Conservation (phyloP, 64 coral and sea anemone genomes). For the Porites lutea region DNA sequence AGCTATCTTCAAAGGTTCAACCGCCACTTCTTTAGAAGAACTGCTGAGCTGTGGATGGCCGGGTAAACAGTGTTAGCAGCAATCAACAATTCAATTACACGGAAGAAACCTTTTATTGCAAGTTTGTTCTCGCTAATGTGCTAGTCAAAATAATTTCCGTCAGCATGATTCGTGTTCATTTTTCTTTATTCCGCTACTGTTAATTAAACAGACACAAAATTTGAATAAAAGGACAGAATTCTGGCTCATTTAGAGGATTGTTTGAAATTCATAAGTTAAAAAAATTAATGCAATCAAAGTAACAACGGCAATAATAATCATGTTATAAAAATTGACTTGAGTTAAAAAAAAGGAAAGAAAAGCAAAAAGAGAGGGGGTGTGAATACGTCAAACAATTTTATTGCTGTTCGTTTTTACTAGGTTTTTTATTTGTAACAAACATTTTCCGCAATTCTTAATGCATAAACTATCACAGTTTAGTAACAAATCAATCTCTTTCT, state of each 20-base stretch:
- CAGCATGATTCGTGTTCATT: neutral
- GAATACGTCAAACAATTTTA: neutral
- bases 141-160: conserved; percentile 22
- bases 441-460: too few species aligned
- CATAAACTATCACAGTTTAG: too few species aligned
- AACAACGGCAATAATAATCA: too few species aligned
- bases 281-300: neutral
- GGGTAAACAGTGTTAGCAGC: neutral
- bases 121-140: conserved; percentile 29
- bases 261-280: neutral
- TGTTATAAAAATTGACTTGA: too few species aligned
- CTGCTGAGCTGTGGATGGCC: neutral
- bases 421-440: too few species aligned
- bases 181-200: neutral
- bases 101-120: conserved; percentile 3
- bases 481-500: too few species aligned
- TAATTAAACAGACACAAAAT: too few species aligned
- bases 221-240: neutral
- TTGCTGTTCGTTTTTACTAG: neutral
- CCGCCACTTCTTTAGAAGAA: neutral
- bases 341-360: too few species aligned
- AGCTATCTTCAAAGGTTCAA: neutral
- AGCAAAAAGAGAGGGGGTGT: too few species aligned
- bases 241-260: neutral
- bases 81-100: neutral